Evolutionary conservation across 23 tunicate species (phyloP), one percentile per base, ranked within the genome.

Genomic region (Ascidia mentula): DNA sequence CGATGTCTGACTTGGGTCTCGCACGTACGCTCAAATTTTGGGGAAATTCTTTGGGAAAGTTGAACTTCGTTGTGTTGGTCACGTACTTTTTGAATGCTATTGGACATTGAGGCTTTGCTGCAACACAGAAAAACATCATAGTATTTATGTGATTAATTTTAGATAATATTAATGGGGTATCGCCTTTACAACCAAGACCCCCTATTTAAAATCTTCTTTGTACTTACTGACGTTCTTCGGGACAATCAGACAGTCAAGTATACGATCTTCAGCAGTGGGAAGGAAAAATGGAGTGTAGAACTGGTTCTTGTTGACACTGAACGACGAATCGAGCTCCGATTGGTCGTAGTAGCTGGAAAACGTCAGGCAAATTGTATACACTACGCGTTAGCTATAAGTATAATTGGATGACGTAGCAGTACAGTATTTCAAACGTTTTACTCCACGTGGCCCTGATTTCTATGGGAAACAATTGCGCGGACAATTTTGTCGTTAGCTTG

Each of bases 211-310:
- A n/a, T 31, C 18, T n/a, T n/a, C 26, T 31, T n/a, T 69, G 9
- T 15, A 46, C 80, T 45, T 46, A 77, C 80, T 9, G 8, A 30
- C 28, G 30, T 53, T 31, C 32, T 45, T 77, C 45, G 80, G 80
- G 45, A 77, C 80, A 45, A 77, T 45, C 1, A 77, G 69, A 59
- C 80, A 77, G 35, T 45, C 53, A 4, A 34, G 40, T 4, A 77
- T 69, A 18, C 36, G 46, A 5, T 77, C 80, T 40, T 40, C 2
- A n/a, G 37, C 38, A 20, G 53, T 32, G 17, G 53, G 65, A 26
- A 77, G 80, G 12, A 77, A 37, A 40, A 77, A 77, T 6, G 80
- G 80, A 13, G 80, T 77, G 38, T 35, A 77, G 69, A 40, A 42
- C 34, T 77, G 1, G 32, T 77, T 77, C 35, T 45, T 45, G 80